These are phyloP conservation scores for Cistogaster globosa DNA, from an alignment of 2,888 invertebrate species.

Conservation along the genomic window DNA sequence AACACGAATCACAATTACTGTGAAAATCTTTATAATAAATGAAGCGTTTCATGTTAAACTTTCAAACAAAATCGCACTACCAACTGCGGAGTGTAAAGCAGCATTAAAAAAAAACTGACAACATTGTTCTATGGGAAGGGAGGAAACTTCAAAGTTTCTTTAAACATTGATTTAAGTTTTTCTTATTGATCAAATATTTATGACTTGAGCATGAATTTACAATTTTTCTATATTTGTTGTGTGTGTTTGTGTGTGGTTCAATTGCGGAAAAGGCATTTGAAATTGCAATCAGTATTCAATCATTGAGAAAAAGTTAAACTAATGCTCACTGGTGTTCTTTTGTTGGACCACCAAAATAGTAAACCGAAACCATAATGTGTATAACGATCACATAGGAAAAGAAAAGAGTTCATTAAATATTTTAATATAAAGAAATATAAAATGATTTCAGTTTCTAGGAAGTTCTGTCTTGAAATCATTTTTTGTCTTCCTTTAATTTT, in stretches of 20 bases:
- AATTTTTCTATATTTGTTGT: constrained; percentile 17
- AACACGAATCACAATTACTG: constrained; percentile 64
- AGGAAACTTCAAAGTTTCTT: constrained; percentile 26
- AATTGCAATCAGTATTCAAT: constrained; percentile 43
- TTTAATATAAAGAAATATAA: not conserved
- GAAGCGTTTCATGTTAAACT: constrained; percentile 59
- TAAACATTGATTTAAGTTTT: constrained; percentile 28
- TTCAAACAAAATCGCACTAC: constrained; percentile 46
- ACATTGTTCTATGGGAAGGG: constrained; percentile 28
- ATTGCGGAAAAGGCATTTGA: constrained; percentile 4
- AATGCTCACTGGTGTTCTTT: constrained; percentile 15
- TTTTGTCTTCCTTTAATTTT: too few relatives aligned
- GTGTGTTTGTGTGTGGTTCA: not conserved
- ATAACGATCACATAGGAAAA: constrained; percentile 15
- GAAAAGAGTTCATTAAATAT: not conserved
- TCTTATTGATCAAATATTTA: constrained; percentile 62
- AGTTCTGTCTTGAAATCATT: not conserved
- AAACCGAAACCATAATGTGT: not conserved
- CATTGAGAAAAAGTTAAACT: constrained; percentile 32
- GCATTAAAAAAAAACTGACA: constrained; percentile 4
- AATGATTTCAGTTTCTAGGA: not conserved
- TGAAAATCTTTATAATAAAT: constrained; percentile 55
- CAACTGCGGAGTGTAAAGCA: constrained; percentile 1
- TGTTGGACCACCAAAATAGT: constrained; percentile 55
- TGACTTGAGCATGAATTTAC: constrained; percentile 57